Evolutionary conservation across 1,140 invertebrate species (phyloP).

Genomic region (Drosophila pectinifera): DNA sequence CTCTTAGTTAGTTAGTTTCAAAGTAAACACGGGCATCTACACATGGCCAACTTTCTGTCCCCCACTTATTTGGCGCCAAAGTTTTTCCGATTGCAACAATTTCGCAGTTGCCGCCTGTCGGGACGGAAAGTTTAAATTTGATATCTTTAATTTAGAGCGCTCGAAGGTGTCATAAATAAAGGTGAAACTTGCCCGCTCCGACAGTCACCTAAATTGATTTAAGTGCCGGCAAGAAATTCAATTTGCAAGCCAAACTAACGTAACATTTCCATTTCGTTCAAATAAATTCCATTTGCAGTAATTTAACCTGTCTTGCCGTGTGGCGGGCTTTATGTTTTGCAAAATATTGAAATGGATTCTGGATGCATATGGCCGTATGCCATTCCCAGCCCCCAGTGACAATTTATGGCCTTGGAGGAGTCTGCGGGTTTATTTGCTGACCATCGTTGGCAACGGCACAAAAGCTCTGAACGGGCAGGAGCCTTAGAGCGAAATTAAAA

Average conservation of each 20-base stretch:
- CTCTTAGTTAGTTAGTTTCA: constrained; percentile 52
- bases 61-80: constrained; percentile 71
- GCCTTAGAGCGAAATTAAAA: constrained; percentile 30
- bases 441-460: constrained; percentile 34
- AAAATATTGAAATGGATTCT: constrained; percentile 77
- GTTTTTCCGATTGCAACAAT: constrained; percentile 65
- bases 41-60: constrained; percentile 48
- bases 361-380: constrained; percentile 66
- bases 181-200: constrained; percentile 22
- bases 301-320: constrained; percentile 40
- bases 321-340: constrained; percentile 62
- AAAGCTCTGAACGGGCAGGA: not conserved
- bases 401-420: constrained; percentile 63
- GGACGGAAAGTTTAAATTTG: constrained; percentile 54
- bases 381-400: constrained; percentile 15
- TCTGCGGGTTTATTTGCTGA: constrained; percentile 42
- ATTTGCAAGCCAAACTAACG: constrained; percentile 50
- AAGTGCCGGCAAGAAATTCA: constrained; percentile 63
- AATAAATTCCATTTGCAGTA: constrained; percentile 72
- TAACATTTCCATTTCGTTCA: constrained; percentile 30
- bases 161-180: constrained; percentile 56
- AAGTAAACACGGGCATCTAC: constrained; percentile 58
- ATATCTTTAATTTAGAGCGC: constrained; percentile 65
- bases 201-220: constrained; percentile 58
- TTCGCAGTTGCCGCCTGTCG: constrained; percentile 28